phyloP scores from a whole-genome alignment of 1,140 invertebrate species.

The Macrosteles quadrilineatus region DNA sequence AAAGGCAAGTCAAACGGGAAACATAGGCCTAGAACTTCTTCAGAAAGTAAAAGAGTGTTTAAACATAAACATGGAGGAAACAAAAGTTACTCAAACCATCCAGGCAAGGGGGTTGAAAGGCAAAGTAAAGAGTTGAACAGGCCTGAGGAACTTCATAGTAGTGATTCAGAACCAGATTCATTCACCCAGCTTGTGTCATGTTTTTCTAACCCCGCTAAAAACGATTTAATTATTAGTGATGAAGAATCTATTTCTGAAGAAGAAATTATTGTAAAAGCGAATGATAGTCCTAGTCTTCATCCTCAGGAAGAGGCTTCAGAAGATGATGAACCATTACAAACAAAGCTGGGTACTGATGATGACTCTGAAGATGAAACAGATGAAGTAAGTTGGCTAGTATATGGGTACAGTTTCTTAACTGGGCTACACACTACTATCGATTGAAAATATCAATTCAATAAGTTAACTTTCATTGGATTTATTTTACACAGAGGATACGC shows the following conservation, averaged over 20 bases:
- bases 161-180: conserved; percentile 14
- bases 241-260: conserved; percentile 13
- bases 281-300: not conserved
- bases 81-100: no score
- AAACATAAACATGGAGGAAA: no score
- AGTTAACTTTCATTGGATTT: no score
- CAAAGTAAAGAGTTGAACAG: no score
- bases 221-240: not conserved
- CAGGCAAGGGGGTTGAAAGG: no score
- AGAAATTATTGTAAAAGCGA: not conserved
- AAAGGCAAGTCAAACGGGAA: no score
- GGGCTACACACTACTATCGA: not conserved
- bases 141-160: not conserved
- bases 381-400: not conserved
- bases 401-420: not conserved
- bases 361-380: not conserved
- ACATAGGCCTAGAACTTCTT: no score
- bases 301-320: not conserved
- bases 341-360: not conserved
- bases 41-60: no score
- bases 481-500: no score
- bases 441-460: no score
- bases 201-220: not conserved
- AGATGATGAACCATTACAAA: not conserved
- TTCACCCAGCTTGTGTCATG: not conserved